Percentiles rank a stretch among this genome's conserved stretches.
Conservation (phyloP, 2,797 vertebrate genomes). For the Mycteria americana region DNA sequence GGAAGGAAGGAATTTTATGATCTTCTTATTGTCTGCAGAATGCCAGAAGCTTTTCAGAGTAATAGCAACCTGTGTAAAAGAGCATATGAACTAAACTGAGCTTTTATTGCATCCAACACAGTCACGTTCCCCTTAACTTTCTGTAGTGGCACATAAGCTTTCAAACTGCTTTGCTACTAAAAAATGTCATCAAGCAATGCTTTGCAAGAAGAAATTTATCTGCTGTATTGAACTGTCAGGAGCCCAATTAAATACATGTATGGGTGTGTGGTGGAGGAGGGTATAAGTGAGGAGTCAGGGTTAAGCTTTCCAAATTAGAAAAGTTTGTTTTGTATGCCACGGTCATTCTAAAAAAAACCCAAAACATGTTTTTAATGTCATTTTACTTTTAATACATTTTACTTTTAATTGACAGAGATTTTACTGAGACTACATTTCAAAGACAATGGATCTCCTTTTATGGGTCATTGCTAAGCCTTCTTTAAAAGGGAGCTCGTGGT, state of each 20-base stretch:
- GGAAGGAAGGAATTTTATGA: constrained; percentile 65
- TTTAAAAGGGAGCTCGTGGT: neutral
- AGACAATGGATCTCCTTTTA: neutral
- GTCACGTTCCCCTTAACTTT: neutral
- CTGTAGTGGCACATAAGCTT: constrained; percentile 43
- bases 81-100: constrained; percentile 61
- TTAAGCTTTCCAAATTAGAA: constrained; percentile 22
- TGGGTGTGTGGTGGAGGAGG: neutral
- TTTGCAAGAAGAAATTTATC: constrained; percentile 48
- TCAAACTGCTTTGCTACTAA: constrained; percentile 30
- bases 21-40: constrained; percentile 69
- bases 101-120: constrained; percentile 64
- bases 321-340: neutral
- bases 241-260: constrained; percentile 18
- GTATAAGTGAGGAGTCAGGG: neutral
- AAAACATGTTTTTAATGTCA: neutral
- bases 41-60: constrained; percentile 71
- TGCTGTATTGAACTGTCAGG: constrained; percentile 24
- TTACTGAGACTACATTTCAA: neutral
- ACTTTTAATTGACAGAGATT: neutral
- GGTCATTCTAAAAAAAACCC: neutral
- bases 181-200: neutral
- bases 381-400: neutral
- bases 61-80: constrained; percentile 69
- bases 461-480: neutral